These are phyloP conservation scores for Ptilorrhoa leucosticta DNA, from an alignment of 2,113 vertebrate genomes.

Conservation along the genomic window DNA sequence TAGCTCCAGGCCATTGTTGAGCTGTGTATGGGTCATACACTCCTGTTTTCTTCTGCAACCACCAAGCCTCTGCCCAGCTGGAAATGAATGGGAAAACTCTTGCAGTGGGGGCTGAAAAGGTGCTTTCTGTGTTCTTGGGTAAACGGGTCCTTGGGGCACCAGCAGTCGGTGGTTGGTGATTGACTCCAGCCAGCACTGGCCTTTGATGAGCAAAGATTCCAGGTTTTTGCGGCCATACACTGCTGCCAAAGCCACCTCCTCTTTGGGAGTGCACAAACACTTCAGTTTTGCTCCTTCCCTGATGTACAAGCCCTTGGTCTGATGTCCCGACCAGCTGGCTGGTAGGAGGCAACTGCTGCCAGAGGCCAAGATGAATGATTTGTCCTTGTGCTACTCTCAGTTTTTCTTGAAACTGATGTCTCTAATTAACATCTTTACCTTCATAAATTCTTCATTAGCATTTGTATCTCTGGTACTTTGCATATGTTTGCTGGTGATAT, in stretches of 20 bases:
- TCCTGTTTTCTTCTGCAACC: background rate
- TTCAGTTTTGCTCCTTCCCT: background rate
- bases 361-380: background rate
- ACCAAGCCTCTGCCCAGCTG: background rate
- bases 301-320: background rate
- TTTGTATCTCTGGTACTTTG: background rate
- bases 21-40: background rate
- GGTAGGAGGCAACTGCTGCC: background rate
- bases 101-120: background rate
- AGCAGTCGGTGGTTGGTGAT: background rate
- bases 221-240: background rate
- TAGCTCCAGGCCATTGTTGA: background rate
- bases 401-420: background rate
- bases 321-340: fast-evolving
- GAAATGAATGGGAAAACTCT: background rate
- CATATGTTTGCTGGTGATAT: background rate
- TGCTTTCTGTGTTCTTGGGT: fast-evolving
- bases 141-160: background rate
- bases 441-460: background rate
- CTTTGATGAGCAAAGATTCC: background rate
- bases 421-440: background rate
- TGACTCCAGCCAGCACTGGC: fast-evolving
- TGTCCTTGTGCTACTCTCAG: background rate
- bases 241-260: background rate
- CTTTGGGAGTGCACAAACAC: no score